A percentile compares a stretch with the other conserved stretches of the same genome.
Evolutionary conservation across 2,113 vertebrate genomes (phyloP).

Genomic region (Nerophis ophidion): DNA sequence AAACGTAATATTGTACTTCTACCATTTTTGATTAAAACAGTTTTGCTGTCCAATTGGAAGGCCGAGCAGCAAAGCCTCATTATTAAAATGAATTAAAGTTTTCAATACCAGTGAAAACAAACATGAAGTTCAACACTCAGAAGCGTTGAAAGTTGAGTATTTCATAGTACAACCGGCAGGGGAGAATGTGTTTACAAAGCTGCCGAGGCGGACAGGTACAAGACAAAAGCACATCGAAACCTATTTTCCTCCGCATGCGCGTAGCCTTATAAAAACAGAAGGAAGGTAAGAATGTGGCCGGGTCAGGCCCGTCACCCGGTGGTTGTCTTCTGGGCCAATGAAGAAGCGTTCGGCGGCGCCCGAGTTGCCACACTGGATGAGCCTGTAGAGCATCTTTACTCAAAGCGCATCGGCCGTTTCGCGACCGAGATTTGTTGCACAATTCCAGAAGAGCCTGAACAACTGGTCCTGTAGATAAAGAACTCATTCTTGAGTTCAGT

Average conservation of each 20-base stretch:
- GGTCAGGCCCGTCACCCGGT: conserved; percentile 31
- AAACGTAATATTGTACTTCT: too few relatives aligned
- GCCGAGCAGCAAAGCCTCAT: background rate
- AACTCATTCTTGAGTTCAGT: conserved; percentile 36
- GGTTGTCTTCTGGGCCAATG: conserved; percentile 41
- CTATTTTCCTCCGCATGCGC: conserved; percentile 28
- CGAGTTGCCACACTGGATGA: conserved; percentile 60
- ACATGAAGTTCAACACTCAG: background rate
- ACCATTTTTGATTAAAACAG: too few relatives aligned
- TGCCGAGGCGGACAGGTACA: background rate
- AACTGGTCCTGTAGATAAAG: conserved; percentile 47
- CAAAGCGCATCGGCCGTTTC: conserved; percentile 25
- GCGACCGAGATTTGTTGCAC: conserved; percentile 69
- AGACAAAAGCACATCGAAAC: conserved; percentile 4
- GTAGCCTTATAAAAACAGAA: conserved; percentile 30
- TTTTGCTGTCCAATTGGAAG: too few relatives aligned
- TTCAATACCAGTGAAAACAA: background rate
- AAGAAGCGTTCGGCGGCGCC: conserved; percentile 10
- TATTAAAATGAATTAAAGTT: background rate
- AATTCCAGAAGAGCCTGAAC: conserved; percentile 52
- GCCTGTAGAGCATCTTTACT: conserved; percentile 65
- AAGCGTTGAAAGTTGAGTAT: background rate
- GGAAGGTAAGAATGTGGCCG: conserved; percentile 47
- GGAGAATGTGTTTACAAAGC: conserved; percentile 6
- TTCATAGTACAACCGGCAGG: too few relatives aligned